Evolutionary conservation across 1,140 invertebrate genomes (phyloP).

Genomic region (Leucophenga varia): DNA sequence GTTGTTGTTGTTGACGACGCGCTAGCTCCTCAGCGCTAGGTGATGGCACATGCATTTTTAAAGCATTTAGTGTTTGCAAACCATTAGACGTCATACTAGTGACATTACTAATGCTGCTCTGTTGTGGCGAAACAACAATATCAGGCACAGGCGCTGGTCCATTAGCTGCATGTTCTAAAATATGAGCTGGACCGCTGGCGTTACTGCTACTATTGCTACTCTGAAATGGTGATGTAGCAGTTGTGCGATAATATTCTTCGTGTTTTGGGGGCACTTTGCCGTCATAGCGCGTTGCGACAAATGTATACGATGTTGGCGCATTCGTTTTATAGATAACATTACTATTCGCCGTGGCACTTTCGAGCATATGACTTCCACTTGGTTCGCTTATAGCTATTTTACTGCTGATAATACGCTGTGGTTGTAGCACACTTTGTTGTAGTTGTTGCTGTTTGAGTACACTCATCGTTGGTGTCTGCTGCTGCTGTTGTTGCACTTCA

Average conservation of each 20-base stretch:
- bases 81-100: no score
- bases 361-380: conserved; percentile 4
- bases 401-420: conserved; percentile 15
- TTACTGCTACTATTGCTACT: conserved; percentile 17
- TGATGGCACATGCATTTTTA: conserved; percentile 30
- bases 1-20: conserved; percentile 25
- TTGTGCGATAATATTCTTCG: conserved; percentile 55
- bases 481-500: conserved; percentile 58
- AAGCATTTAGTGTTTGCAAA: background rate
- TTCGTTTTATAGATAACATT: background rate
- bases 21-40: background rate
- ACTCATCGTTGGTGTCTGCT: conserved; percentile 17
- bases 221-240: conserved; percentile 54
- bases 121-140: conserved; percentile 49
- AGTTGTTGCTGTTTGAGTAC: conserved; percentile 3
- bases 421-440: conserved; percentile 16
- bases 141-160: conserved; percentile 32
- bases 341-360: no score
- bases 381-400: conserved; percentile 31
- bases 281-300: conserved; percentile 40
- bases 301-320: conserved; percentile 22
- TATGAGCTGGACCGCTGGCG: conserved; percentile 26
- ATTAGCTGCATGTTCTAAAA: no score
- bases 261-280: conserved; percentile 43
- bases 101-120: conserved; percentile 36